Evolutionary conservation across 2,888 invertebrate genomes (phyloP).

Genomic region (Melolontha melolontha): DNA sequence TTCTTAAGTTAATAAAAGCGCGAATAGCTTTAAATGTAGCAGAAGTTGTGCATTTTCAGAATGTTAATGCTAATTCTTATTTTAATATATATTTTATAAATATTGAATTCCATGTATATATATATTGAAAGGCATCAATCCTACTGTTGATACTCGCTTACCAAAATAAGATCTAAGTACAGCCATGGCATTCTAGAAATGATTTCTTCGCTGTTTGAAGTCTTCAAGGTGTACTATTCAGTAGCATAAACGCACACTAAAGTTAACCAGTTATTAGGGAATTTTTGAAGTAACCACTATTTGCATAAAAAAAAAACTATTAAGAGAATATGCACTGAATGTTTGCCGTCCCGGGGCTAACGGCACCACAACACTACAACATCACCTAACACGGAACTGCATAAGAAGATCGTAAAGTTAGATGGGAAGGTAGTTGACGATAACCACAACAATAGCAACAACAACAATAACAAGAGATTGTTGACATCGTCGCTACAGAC

Average conservation of each 20-base stretch:
- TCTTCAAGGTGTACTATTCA: conserved; percentile 12
- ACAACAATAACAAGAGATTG: conserved; percentile 49
- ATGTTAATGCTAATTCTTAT: background rate
- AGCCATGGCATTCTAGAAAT: conserved; percentile 60
- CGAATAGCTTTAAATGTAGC: background rate
- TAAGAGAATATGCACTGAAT: conserved; percentile 45
- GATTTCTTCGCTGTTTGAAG: conserved; percentile 4
- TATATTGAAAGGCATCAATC: background rate
- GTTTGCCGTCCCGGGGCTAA: conserved; percentile 29
- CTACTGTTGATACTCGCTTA: conserved; percentile 51
- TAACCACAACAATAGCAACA: conserved; percentile 45
- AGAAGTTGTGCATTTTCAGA: background rate
- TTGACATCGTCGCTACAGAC: conserved; percentile 4
- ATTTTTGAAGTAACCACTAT: conserved; percentile 18
- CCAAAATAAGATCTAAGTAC: conserved; percentile 64
- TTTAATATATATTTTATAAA: no score
- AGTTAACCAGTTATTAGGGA: conserved; percentile 13
- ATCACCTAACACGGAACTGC: conserved; percentile 56
- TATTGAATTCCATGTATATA: background rate
- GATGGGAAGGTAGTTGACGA: conserved; percentile 48
- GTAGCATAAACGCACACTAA: conserved; percentile 14
- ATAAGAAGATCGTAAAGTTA: conserved; percentile 12
- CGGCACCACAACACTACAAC: conserved; percentile 50
- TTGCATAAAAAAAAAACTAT: conserved; percentile 40
- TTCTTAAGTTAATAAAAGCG: no score